Evolutionary conservation across 2,888 invertebrate genomes (phyloP), one percentile per base, ranked within the genome.

Genomic region (Caenorhabditis japonica): DNA sequence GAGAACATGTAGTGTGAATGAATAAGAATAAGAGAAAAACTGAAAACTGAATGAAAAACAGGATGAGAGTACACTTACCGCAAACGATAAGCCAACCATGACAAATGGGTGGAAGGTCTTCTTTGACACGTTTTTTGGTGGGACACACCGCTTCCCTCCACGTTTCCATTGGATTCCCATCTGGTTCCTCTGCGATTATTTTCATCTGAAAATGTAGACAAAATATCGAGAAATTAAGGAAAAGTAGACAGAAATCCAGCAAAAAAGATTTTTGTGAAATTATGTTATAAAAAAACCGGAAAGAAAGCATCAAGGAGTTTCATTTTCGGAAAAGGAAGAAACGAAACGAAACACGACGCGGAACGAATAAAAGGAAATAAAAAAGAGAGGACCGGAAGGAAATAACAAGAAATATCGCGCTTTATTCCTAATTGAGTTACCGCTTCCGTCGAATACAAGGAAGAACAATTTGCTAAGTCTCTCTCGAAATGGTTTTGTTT

Each of bases 51-150:
- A n/a, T n/a, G n/a, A n/a, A n/a, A 58, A 44, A 44, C 15, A 38
- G 30, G 30, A 30, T 33, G 13, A 2, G 15, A 30, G 39, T 38
- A 55, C 49, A 73, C 73, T 51, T 60, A 73, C 73, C 73, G 47
- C 73, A 73, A 61, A 73, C 73, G 46, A 73, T 53, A 49, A 73
- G 68, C 73, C 73, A 73, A 53, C 73, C 73, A 55, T 72, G 72
- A 66, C 64, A 64, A 59, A 72, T 66, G 44, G 69, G 59, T 33
- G 3, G 69, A 41, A 56, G 49, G 51, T 51, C 51, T 58, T 68
- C 56, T 49, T 49, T 25, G 12, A 33, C 33, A n/a, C 56, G 21
- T 17, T 15, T 3, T 52, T 58, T 68, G 51, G 36, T 46, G 33
- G 53, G 41, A 25, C 69, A 69, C 47, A 36, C n/a, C 55, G 21